Evolutionary conservation across 2,797 vertebrate species (phyloP).

Genomic region (Etheostoma perlongum): DNA sequence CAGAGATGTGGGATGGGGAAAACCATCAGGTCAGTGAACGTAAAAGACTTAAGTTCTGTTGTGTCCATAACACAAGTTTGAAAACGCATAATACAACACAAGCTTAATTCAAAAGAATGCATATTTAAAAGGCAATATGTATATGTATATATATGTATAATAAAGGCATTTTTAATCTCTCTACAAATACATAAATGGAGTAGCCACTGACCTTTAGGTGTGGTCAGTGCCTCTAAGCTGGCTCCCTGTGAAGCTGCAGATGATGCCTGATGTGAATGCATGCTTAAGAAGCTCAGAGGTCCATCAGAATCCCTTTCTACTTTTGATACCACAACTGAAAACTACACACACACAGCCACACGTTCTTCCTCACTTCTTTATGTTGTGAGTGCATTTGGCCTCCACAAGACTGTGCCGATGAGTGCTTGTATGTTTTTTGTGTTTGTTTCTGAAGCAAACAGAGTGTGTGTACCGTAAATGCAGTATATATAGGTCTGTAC

Average conservation of each 20-base stretch:
- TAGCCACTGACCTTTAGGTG: conserved; percentile 16
- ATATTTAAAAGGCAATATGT: not conserved
- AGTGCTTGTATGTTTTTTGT: not conserved
- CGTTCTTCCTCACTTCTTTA: not conserved
- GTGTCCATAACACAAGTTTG: not conserved
- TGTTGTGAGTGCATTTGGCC: not conserved
- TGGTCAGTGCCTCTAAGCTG: conserved; percentile 4
- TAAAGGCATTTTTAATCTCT: not conserved
- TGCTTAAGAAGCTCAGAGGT: conserved; percentile 9
- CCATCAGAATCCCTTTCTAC: conserved; percentile 9
- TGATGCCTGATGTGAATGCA: conserved; percentile 29
- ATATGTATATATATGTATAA: no score
- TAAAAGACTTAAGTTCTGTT: not conserved
- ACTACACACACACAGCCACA: not conserved
- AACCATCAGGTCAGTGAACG: conserved; percentile 23
- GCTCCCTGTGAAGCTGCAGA: conserved; percentile 38
- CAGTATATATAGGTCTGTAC: not conserved
- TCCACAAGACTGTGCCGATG: no score
- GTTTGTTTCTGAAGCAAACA: not conserved
- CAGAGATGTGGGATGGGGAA: conserved; percentile 30
- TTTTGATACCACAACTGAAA: conserved; percentile 31
- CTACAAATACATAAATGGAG: not conserved
- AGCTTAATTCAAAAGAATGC: not conserved
- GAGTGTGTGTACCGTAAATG: not conserved
- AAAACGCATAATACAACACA: not conserved